Evolutionary conservation across 1,140 invertebrate genomes (phyloP).

Genomic region (Littorina saxatilis): DNA sequence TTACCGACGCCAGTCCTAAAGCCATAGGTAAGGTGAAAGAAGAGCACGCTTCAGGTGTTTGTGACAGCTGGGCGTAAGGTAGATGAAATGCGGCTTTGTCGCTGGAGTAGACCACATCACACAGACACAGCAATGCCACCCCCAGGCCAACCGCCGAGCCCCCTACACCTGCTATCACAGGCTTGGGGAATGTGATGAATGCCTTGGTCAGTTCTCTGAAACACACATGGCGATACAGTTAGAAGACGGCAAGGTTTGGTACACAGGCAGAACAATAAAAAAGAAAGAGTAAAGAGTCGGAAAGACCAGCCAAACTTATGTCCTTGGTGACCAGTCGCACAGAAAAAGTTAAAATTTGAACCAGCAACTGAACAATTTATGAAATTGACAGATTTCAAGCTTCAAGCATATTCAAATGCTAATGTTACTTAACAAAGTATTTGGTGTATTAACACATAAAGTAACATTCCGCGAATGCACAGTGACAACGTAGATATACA

Average conservation of each 20-base stretch:
- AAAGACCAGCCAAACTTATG: no score
- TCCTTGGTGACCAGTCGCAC: no score
- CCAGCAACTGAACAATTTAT: no score
- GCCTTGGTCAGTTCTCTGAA: slow-evolving; percentile 83
- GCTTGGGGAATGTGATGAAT: slow-evolving; percentile 92
- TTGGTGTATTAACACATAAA: no score
- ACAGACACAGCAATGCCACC: slow-evolving; percentile 88
- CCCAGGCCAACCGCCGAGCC: slow-evolving; percentile 94
- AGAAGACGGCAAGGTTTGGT: background rate
- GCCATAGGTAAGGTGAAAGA: slow-evolving; percentile 88
- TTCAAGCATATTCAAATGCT: no score
- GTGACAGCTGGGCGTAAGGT: slow-evolving; percentile 87
- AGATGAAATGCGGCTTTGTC: slow-evolving; percentile 89
- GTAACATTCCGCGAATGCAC: no score
- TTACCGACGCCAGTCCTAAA: slow-evolving; percentile 86
- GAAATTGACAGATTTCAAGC: no score
- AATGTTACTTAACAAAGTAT: no score
- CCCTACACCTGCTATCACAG: slow-evolving; percentile 93
- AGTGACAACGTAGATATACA: no score
- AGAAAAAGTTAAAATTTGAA: no score
- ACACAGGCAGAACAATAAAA: slow-evolving; percentile 7
- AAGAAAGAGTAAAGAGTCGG: background rate
- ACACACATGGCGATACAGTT: background rate
- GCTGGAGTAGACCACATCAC: slow-evolving; percentile 92
- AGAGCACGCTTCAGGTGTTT: slow-evolving; percentile 90